Conservation (phyloP, 2,888 invertebrate species). For the Pandemis heparana region DNA sequence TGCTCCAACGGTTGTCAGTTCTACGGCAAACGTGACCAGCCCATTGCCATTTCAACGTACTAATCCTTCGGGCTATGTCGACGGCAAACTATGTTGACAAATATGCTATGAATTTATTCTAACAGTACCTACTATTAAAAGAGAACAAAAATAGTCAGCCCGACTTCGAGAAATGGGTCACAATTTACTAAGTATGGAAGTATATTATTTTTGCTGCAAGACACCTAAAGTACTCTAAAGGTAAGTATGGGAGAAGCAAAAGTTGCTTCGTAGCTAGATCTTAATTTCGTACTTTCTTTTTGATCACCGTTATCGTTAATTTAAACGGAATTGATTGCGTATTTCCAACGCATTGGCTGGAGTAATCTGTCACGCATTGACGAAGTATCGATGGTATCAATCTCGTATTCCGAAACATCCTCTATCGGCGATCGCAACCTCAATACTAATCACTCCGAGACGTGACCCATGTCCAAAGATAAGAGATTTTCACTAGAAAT, state of each 20-base stretch:
- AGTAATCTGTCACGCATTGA: slow-evolving; percentile 52
- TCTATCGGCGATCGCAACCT: slow-evolving; percentile 58
- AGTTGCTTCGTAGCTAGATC: background rate
- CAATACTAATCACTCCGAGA: slow-evolving; percentile 71
- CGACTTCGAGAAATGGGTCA: too few relatives aligned
- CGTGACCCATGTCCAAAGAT: slow-evolving; percentile 68
- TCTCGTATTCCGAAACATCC: slow-evolving; percentile 64
- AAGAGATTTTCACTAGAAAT: slow-evolving; percentile 69
- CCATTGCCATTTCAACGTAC: too few relatives aligned
- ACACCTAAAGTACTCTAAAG: too few relatives aligned
- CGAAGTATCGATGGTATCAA: slow-evolving; percentile 57
- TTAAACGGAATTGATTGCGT: slow-evolving; percentile 4
- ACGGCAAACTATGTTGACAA: too few relatives aligned
- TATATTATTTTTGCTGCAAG: too few relatives aligned
- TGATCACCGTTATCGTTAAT: background rate
- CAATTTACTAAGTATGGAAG: too few relatives aligned
- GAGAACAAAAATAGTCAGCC: too few relatives aligned
- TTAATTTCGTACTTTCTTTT: background rate
- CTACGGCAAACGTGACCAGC: too few relatives aligned
- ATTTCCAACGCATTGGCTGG: slow-evolving; percentile 20
- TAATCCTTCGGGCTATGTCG: too few relatives aligned
- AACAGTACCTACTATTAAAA: too few relatives aligned
- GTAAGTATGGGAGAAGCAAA: background rate
- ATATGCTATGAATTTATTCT: too few relatives aligned
- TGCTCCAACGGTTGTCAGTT: too few relatives aligned